Conservation (phyloP, 2,888 invertebrate genomes). For the Idaea aversata region DNA sequence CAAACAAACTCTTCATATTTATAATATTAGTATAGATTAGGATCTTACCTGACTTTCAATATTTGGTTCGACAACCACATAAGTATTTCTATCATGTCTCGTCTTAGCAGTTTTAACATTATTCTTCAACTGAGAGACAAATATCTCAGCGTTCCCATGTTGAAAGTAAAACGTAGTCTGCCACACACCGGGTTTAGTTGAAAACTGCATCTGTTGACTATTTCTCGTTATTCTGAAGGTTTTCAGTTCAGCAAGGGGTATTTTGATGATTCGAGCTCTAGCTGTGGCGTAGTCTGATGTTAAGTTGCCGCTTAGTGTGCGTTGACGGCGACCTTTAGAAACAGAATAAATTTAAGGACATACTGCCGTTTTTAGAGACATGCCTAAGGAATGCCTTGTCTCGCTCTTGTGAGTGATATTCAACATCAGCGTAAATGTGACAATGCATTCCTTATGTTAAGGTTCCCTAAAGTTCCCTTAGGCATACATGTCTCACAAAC, state of each 20-base stretch:
- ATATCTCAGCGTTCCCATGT: slow-evolving; percentile 90
- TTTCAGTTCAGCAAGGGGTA: slow-evolving; percentile 64
- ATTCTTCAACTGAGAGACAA: slow-evolving; percentile 83
- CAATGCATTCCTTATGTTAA: too few species aligned
- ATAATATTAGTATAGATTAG: too few species aligned
- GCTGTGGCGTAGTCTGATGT: slow-evolving; percentile 70
- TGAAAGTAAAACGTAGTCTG: slow-evolving; percentile 93
- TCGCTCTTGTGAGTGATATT: too few species aligned
- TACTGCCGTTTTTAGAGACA: background rate
- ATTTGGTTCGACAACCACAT: slow-evolving; percentile 83
- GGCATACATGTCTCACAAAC: too few species aligned
- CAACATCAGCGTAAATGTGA: too few species aligned
- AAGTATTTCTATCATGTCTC: slow-evolving; percentile 82
- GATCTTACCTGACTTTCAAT: slow-evolving; percentile 75
- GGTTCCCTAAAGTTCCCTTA: too few species aligned
- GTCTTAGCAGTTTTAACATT: slow-evolving; percentile 84
- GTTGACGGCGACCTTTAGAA: slow-evolving; percentile 77
- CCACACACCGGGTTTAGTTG: slow-evolving; percentile 76
- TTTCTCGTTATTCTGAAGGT: slow-evolving; percentile 64
- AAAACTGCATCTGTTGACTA: slow-evolving; percentile 71
- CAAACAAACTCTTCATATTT: too few species aligned
- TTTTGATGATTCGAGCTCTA: slow-evolving; percentile 65
- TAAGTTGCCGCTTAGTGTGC: slow-evolving; percentile 80
- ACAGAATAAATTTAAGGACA: background rate
- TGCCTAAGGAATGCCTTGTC: too few species aligned